These are phyloP conservation scores for Chromobotia macracanthus DNA, from an alignment of 2,797 vertebrate genomes.

Conservation along the genomic window DNA sequence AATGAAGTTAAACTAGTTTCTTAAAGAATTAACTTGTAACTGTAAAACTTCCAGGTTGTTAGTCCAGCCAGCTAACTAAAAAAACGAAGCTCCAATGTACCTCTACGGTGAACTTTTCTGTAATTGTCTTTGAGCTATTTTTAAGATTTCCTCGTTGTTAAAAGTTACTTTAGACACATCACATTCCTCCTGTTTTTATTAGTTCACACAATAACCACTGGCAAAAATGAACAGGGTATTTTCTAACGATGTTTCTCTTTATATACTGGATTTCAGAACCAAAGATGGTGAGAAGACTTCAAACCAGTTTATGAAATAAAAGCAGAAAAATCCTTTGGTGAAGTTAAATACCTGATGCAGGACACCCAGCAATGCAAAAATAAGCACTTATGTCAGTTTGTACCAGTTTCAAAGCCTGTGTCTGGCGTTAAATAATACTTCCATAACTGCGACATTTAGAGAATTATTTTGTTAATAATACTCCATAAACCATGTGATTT, in stretches of 20 bases:
- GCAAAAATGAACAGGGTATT: background rate
- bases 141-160: background rate
- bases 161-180: conserved; percentile 2
- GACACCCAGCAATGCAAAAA: conserved; percentile 6
- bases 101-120: background rate
- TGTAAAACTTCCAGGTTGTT: background rate
- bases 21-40: background rate
- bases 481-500: background rate
- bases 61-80: conserved; percentile 5
- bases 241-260: conserved; percentile 8
- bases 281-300: background rate
- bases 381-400: conserved; percentile 6
- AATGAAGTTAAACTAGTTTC: conserved; percentile 21
- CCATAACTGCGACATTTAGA: background rate
- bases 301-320: conserved; percentile 5
- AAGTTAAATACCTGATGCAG: conserved; percentile 33
- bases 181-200: background rate
- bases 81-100: background rate
- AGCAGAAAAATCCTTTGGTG: conserved; percentile 32
- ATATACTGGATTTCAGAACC: conserved; percentile 1
- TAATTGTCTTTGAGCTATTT: background rate
- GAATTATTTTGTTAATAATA: background rate
- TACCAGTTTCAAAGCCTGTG: conserved; percentile 1
- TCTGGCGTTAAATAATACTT: background rate
- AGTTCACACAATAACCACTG: background rate